Conservation (phyloP, 2,797 vertebrate genomes). For the Chromobotia macracanthus region DNA sequence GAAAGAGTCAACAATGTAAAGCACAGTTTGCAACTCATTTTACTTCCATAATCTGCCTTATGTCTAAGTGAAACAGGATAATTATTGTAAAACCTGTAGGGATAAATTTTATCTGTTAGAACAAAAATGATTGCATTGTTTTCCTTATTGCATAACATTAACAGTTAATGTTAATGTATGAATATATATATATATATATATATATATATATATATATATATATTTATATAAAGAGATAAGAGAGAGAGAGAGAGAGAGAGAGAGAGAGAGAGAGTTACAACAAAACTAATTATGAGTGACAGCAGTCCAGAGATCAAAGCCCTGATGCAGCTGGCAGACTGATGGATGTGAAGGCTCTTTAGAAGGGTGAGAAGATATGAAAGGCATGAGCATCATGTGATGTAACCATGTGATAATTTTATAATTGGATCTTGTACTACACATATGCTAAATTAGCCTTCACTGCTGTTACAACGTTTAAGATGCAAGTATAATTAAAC, state of each 20-base stretch:
- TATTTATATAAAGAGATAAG: no score
- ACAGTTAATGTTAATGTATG: no score
- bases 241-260: no score
- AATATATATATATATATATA: no score
- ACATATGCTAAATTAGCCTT: neutral
- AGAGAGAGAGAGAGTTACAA: no score
- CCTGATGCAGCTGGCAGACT: constrained; percentile 9
- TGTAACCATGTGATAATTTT: neutral
- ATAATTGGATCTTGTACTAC: neutral
- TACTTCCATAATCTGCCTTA: no score
- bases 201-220: no score
- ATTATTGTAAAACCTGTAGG: no score
- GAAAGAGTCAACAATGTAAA: no score
- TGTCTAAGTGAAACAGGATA: no score
- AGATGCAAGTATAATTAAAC: neutral
- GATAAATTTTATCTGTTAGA: neutral
- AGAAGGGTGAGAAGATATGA: neutral
- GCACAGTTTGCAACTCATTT: neutral
- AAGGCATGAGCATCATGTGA: neutral
- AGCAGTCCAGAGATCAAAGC: constrained; percentile 47
- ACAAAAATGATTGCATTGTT: no score
- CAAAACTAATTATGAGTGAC: constrained; percentile 51
- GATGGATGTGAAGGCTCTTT: constrained; percentile 15
- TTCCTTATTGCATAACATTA: no score
- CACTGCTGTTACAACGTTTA: neutral